These are phyloP conservation scores for Molanna angustata DNA, from an alignment of 2,888 invertebrate species.

Conservation along the genomic window DNA sequence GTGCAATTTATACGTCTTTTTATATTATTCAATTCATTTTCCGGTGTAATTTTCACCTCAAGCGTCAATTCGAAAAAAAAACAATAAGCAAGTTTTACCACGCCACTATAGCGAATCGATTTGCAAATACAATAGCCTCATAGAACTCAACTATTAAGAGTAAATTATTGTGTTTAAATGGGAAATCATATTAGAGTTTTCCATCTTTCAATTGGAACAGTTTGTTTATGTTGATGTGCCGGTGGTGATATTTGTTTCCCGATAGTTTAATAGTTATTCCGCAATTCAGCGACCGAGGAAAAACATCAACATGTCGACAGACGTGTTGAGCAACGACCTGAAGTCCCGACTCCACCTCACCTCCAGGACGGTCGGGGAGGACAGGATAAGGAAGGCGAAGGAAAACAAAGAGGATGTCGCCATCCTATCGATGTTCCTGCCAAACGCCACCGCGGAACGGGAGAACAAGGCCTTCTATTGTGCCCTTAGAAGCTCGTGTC, in stretches of 20 bases:
- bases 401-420: slow-evolving; percentile 87
- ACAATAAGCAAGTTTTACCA: too few species aligned
- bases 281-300: slow-evolving; percentile 30
- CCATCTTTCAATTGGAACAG: too few species aligned
- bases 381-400: slow-evolving; percentile 73
- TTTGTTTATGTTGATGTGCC: too few species aligned
- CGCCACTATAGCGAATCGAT: too few species aligned
- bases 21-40: too few species aligned
- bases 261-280: slow-evolving; percentile 1
- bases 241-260: too few species aligned
- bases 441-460: slow-evolving; percentile 57
- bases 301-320: slow-evolving; percentile 61
- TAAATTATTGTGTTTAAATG: too few species aligned
- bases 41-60: too few species aligned
- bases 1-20: neutral
- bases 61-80: too few species aligned
- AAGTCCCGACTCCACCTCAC: slow-evolving; percentile 69
- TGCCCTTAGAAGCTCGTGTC: slow-evolving; percentile 70
- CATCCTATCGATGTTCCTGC: slow-evolving; percentile 76
- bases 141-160: too few species aligned
- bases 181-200: too few species aligned
- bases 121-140: too few species aligned
- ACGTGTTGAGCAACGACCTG: slow-evolving; percentile 76
- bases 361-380: slow-evolving; percentile 79
- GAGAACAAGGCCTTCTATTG: slow-evolving; percentile 78